Evolutionary conservation across 2,113 vertebrate species (phyloP), one percentile per base, ranked within the genome.

Genomic region (Rynchops niger): DNA sequence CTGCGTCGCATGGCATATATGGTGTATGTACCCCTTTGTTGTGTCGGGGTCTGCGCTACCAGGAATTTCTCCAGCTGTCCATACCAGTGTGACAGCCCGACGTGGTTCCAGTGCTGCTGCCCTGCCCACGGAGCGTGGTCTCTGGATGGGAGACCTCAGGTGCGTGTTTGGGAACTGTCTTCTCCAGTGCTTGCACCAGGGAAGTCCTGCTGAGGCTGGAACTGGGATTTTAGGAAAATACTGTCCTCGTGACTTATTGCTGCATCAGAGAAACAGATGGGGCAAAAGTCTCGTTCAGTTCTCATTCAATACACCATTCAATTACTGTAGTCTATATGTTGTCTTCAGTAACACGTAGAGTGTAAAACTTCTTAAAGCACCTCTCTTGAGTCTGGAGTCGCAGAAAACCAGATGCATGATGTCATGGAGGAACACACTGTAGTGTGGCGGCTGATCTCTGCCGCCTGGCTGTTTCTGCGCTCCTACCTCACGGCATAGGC

Each of bases 51-150:
- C 25, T 52, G 66, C 21, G 16, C 47, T 40, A 5, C 32, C 21
- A 2, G 14, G 34, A 32, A 21, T 43, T 56, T 76, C 55, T 56
- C 36, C 62, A 52, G 47, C 27, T 49, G 10, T 3, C 52, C 30
- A 7, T 19, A 17, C 23, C 59, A 7, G 4, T 40, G 32, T 1
- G 1, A 19, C 34, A 53, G 30, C 45, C 56, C 49, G 9, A 0
- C 5, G 23, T 4, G 4, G 27, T 36, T 6, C 36, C 43, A 16
- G 56, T 36, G 53, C 16, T n/a, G 1, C 11, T 23, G 52, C 23
- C 30, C 66, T 85, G 47, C 53, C 47, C 47, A 11, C 3, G 7
- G 45, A 32, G 34, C 0, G 3, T 18, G 26, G 30, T 13, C 58
- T 42, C 45, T 22, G 16, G 4, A 2, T 9, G 49, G 65, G 30